Percentiles rank a stretch among this genome's conserved stretches.
Conservation (phyloP, 2,113 vertebrate species). For the Diphyllodes magnificus region DNA sequence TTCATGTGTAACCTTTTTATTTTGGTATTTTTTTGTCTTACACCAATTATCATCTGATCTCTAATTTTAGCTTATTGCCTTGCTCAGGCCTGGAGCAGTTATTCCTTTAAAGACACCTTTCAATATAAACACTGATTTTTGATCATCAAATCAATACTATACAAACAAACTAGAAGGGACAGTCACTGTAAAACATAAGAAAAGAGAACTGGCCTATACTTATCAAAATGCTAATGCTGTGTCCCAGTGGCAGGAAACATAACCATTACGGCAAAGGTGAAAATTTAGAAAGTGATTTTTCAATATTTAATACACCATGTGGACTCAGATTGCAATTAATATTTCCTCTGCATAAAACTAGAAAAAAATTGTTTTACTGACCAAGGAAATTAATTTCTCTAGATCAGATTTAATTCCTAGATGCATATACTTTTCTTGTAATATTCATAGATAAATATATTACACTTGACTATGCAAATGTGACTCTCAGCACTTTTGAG, state of each 20-base stretch:
- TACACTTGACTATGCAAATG: not conserved
- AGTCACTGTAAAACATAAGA: not conserved
- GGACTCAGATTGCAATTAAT: not conserved
- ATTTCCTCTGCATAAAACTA: not conserved
- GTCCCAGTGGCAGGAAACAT: not conserved
- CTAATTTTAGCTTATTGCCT: not conserved
- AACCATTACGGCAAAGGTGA: not conserved
- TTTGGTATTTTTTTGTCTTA: not conserved
- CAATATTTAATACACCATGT: not conserved
- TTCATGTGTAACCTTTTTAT: not conserved
- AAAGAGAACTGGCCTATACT: not conserved
- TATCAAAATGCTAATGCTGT: not conserved
- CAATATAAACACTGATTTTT: not conserved
- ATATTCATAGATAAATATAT: not conserved
- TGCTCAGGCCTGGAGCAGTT: not conserved
- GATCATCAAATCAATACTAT: not conserved
- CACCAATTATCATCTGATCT: not conserved
- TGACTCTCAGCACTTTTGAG: not conserved
- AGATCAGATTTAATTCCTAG: not conserved
- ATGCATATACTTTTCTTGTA: not conserved
- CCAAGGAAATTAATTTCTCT: not conserved
- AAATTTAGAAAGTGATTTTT: not conserved
- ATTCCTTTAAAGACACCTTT: not conserved
- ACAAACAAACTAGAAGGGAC: not conserved
- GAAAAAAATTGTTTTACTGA: not conserved